phyloP scores from a whole-genome alignment of 2,797 vertebrate species.

The Anisognathus igniventris region DNA sequence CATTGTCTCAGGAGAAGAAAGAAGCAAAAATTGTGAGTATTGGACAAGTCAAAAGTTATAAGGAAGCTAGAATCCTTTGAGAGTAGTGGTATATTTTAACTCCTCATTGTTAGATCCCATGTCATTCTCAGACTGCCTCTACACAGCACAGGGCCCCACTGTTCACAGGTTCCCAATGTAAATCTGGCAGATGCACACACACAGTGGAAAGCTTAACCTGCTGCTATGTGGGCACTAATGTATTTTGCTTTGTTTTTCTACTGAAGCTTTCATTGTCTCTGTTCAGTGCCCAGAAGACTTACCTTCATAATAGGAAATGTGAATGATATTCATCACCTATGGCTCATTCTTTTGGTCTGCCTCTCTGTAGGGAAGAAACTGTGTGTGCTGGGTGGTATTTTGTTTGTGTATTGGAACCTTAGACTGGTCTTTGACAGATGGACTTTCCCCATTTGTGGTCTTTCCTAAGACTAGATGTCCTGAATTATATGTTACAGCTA shows the following conservation, averaged over 20 bases:
- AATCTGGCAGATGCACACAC: background rate
- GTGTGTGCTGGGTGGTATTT: background rate
- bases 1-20: background rate
- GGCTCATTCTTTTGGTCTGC: background rate
- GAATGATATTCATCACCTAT: background rate
- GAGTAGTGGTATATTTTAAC: background rate
- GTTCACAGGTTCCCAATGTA: background rate
- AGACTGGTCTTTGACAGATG: background rate
- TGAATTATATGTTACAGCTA: background rate
- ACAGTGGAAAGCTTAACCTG: background rate
- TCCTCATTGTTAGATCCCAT: background rate
- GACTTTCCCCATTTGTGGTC: background rate
- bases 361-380: background rate
- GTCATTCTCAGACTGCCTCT: background rate
- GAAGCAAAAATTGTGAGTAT: background rate
- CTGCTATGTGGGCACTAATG: background rate
- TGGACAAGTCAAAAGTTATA: background rate
- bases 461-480: background rate
- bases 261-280: background rate
- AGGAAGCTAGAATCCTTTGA: background rate
- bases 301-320: background rate
- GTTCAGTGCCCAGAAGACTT: background rate
- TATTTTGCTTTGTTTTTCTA: background rate
- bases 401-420: background rate
- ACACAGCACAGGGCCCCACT: background rate